Percentiles rank a stretch among this genome's conserved stretches.
Conservation (phyloP, 2,888 invertebrate species). For the Tetheella fluctuosa region DNA sequence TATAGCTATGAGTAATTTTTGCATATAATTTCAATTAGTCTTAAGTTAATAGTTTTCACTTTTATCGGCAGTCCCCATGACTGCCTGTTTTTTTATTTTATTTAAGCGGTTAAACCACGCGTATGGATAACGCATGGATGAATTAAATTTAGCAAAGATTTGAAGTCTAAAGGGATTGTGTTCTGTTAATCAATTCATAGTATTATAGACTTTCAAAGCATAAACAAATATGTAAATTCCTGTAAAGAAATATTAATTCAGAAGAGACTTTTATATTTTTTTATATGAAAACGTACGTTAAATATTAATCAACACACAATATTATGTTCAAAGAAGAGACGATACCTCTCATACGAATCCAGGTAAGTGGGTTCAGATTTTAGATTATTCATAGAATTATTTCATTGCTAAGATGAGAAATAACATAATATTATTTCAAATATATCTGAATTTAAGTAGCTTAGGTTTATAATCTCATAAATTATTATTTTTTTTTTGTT, state of each 20-base stretch:
- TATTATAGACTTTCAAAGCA: neutral
- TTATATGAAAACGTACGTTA: slow-evolving; percentile 33
- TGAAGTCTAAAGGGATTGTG: neutral
- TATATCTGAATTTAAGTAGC: too few relatives aligned
- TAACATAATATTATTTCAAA: too few relatives aligned
- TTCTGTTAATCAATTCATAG: neutral
- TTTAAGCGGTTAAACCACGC: neutral
- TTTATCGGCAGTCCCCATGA: too few relatives aligned
- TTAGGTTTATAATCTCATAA: too few relatives aligned
- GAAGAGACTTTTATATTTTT: slow-evolving; percentile 21
- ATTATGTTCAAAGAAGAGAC: slow-evolving; percentile 76
- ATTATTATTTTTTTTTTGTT: too few relatives aligned
- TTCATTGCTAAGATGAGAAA: too few relatives aligned
- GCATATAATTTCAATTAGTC: too few relatives aligned
- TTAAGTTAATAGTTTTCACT: too few relatives aligned
- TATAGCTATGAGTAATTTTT: too few relatives aligned
- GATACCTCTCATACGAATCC: slow-evolving; percentile 76
- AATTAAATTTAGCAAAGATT: neutral
- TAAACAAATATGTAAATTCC: slow-evolving; percentile 56
- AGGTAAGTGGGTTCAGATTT: slow-evolving; percentile 59
- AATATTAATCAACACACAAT: slow-evolving; percentile 40
- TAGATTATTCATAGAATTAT: too few relatives aligned
- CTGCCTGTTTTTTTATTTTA: too few relatives aligned
- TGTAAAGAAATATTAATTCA: slow-evolving; percentile 41
- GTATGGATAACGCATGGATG: neutral